Evolutionary conservation across 2,113 vertebrate genomes (phyloP).

Genomic region (Puma concolor): DNA sequence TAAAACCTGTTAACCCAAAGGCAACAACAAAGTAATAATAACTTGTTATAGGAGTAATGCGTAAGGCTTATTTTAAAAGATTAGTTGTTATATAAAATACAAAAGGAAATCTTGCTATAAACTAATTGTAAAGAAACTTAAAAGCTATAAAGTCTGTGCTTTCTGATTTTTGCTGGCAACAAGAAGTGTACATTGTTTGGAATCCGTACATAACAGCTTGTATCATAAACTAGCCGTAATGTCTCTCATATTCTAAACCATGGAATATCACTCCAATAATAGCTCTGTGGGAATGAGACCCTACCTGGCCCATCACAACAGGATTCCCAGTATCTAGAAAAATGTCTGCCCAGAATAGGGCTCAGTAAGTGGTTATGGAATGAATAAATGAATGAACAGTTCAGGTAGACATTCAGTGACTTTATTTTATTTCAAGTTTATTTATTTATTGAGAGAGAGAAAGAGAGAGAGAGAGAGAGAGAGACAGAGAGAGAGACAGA

Average conservation of each 20-base stretch:
- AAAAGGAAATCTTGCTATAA: constrained; percentile 56
- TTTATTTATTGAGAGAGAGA: no score
- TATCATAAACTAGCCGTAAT: not conserved
- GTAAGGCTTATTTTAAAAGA: constrained; percentile 65
- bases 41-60: constrained; percentile 56
- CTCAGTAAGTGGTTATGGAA: not conserved
- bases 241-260: not conserved
- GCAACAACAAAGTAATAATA: constrained; percentile 61
- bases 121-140: constrained; percentile 73
- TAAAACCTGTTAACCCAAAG: constrained; percentile 78
- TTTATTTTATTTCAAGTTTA: not conserved
- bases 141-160: constrained; percentile 55
- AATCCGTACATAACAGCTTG: not conserved
- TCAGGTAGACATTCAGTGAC: not conserved
- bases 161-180: constrained; percentile 55
- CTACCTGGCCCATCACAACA: not conserved
- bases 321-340: not conserved
- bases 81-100: constrained; percentile 68
- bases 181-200: not conserved
- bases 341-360: not conserved
- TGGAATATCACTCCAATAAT: not conserved
- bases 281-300: not conserved
- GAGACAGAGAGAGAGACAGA: no score
- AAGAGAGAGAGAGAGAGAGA: no score
- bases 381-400: not conserved